phyloP scores from a whole-genome alignment of 2,888 invertebrate species.

The Microdon myrmicae region DNA sequence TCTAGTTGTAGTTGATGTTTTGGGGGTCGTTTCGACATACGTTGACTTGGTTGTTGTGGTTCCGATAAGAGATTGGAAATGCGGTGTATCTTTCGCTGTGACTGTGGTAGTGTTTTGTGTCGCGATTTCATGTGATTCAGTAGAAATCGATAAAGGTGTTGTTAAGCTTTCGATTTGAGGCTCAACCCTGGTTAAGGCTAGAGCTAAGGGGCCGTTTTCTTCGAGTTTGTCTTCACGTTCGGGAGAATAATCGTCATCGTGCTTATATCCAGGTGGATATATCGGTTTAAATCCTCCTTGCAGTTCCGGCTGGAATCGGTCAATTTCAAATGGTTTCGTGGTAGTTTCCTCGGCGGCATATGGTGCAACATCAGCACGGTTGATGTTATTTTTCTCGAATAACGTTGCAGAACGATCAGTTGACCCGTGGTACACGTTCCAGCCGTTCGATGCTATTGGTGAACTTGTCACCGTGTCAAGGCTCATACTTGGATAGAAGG shows the following conservation, averaged over 20 bases:
- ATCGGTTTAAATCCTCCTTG: slow-evolving; percentile 78
- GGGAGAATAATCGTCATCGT: slow-evolving; percentile 48
- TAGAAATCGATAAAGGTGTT: slow-evolving; percentile 22
- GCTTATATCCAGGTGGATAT: slow-evolving; percentile 68
- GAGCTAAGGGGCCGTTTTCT: slow-evolving; percentile 55
- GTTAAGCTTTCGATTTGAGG: slow-evolving; percentile 18
- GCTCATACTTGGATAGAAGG: slow-evolving; percentile 75
- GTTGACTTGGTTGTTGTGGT: slow-evolving; percentile 19
- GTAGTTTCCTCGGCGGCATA: slow-evolving; percentile 59
- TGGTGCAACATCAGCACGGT: slow-evolving; percentile 59
- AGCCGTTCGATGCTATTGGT: slow-evolving; percentile 68
- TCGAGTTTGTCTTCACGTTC: slow-evolving; percentile 50
- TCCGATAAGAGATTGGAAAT: slow-evolving; percentile 3
- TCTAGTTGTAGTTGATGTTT: slow-evolving; percentile 17
- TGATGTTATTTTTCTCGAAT: slow-evolving; percentile 64
- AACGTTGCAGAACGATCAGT: slow-evolving; percentile 53
- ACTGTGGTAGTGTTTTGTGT: slow-evolving; percentile 9
- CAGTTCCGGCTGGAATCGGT: slow-evolving; percentile 75
- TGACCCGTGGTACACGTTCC: slow-evolving; percentile 70
- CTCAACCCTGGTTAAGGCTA: slow-evolving; percentile 55
- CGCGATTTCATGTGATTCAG: not conserved
- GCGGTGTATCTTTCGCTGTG: slow-evolving; percentile 14
- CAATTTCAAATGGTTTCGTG: slow-evolving; percentile 71
- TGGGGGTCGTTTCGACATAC: slow-evolving; percentile 10
- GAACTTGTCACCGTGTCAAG: slow-evolving; percentile 69